Evolutionary conservation across 2,797 vertebrate species (phyloP), one percentile per base, ranked within the genome.

Genomic region (Peromyscus eremicus): DNA sequence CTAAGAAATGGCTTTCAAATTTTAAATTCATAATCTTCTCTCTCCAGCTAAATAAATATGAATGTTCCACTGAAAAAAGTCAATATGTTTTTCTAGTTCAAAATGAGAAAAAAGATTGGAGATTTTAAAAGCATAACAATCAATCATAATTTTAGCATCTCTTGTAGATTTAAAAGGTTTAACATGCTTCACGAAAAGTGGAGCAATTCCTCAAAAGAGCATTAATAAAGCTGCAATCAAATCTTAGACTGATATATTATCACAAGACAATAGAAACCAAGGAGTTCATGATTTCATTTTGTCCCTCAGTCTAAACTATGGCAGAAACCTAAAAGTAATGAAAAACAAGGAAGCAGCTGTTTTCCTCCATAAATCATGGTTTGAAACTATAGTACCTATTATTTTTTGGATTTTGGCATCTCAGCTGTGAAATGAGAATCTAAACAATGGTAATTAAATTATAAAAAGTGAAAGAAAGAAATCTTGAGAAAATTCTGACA

Each of bases 31-130:
- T 95, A 95, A 87, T 97, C 89, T 96, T 96, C 82, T 84, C 55
- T 97, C 86, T 94, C 89, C 57, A 94, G 62, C 76, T 97, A 97
- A 96, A 97, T 97, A 98, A 97, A 97, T 94, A 93, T 81, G 84
- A 97, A 97, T 92, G 40, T 94, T 94, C 93, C 70, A 92, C 60
- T 43, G 70, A 89, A 96, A 96, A 76, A 97, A 96, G 96, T 97
- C 97, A 97, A 94, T 97, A 97, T 92, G 84, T 83, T 96, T 97
- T 96, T 93, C 93, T 71, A 96, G 87, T 97, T 95, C 64, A 91
- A 97, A 97, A 97, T 93, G 93, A 97, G 93, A 97, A 46, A 70
- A 95, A 95, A 97, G 81, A 95, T 96, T 83, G 81, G 84, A 80
- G 57, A 91, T 82, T 93, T 97, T 97, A 88, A 96, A 97, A 93